phyloP scores from a whole-genome alignment of 2,113 vertebrate species.

The Hemichromis elongatus region DNA sequence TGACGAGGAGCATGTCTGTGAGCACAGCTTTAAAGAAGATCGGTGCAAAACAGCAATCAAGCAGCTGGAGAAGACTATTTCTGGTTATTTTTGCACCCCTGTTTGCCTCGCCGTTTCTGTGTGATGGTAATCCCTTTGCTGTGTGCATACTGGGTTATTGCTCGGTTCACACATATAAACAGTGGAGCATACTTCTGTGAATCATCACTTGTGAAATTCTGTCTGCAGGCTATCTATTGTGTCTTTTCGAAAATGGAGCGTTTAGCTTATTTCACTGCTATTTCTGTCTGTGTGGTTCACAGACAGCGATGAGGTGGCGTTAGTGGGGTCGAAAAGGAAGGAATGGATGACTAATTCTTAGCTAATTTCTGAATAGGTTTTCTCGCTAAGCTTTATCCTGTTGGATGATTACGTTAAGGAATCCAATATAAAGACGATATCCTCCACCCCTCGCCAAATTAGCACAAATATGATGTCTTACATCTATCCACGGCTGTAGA shows the following conservation, averaged over 20 bases:
- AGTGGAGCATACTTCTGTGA: conserved; percentile 13
- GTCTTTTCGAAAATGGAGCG: conserved; percentile 22
- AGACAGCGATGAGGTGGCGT: background rate
- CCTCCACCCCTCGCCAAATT: background rate
- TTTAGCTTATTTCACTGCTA: conserved; percentile 42
- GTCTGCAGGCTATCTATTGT: conserved; percentile 35
- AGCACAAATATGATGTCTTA: background rate
- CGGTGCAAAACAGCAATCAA: background rate
- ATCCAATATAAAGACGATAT: background rate
- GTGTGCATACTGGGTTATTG: background rate
- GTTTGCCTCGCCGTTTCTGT: background rate
- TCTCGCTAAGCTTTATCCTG: conserved; percentile 26
- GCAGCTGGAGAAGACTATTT: conserved; percentile 2
- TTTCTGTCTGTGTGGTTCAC: conserved; percentile 25
- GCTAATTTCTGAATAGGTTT: conserved; percentile 35
- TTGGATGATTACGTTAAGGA: background rate
- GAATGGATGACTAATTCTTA: conserved; percentile 26
- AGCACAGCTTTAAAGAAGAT: background rate
- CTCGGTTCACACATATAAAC: conserved; percentile 8
- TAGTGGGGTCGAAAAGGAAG: conserved; percentile 16
- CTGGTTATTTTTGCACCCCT: background rate
- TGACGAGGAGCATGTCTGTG: background rate
- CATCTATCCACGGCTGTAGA: background rate
- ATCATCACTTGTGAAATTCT: conserved; percentile 29
- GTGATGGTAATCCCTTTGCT: background rate